Evolutionary conservation across 2,888 invertebrate genomes (phyloP).

Genomic region (Callyntrura sp.): DNA sequence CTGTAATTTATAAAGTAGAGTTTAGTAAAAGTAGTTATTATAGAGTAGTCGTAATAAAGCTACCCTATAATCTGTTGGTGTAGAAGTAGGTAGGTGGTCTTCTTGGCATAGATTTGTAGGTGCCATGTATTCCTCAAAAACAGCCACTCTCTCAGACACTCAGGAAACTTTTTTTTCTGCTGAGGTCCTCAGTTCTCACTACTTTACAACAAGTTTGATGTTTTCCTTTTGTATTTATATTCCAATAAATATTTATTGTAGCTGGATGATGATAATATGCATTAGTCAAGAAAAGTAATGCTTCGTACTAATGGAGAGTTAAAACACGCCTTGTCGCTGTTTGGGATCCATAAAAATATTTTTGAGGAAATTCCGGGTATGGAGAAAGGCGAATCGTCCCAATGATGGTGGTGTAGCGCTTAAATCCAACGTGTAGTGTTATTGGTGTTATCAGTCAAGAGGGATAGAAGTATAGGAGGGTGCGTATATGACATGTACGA

Average conservation of each 20-base stretch:
- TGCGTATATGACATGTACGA: background rate
- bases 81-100: background rate
- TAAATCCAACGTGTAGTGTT: too few species aligned
- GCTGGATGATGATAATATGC: constrained; percentile 13
- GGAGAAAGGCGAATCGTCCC: too few species aligned
- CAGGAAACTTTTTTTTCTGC: background rate
- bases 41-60: background rate
- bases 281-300: background rate
- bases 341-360: constrained; percentile 11
- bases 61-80: background rate
- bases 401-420: too few species aligned
- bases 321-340: background rate
- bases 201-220: background rate
- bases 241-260: constrained; percentile 22
- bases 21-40: too few species aligned
- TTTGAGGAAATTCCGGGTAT: background rate
- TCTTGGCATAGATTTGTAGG: constrained; percentile 18
- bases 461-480: too few species aligned
- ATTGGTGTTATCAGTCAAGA: too few species aligned
- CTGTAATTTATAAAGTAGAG: too few species aligned
- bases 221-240: constrained; percentile 17
- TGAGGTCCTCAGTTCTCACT: background rate
- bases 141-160: background rate
- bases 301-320: background rate
- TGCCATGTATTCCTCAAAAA: constrained; percentile 1